phyloP scores from a whole-genome alignment of 2,797 vertebrate species.

The Prionace glauca region DNA sequence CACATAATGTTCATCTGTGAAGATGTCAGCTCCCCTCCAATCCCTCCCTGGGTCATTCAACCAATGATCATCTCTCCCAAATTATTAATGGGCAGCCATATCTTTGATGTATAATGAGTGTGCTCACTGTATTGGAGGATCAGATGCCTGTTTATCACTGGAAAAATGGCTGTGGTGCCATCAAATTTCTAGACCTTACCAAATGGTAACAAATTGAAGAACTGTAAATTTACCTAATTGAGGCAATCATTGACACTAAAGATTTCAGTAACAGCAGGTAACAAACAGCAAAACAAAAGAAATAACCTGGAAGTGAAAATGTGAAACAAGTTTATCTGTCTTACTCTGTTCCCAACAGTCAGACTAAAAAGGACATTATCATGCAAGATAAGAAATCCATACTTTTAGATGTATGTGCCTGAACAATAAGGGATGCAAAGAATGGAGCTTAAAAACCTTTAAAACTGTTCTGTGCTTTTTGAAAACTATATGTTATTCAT shows the following conservation, averaged over 20 bases:
- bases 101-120: neutral
- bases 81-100: neutral
- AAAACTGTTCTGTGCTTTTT: neutral
- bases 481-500: neutral
- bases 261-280: neutral
- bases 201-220: neutral
- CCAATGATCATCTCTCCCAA: slow-evolving; percentile 47
- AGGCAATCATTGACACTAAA: neutral
- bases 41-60: slow-evolving; percentile 52
- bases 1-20: neutral
- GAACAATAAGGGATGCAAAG: neutral
- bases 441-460: neutral
- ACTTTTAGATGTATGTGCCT: neutral
- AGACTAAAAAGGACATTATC: neutral
- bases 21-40: slow-evolving; percentile 51
- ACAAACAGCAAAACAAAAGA: neutral
- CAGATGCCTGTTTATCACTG: neutral
- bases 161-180: neutral
- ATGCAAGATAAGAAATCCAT: neutral
- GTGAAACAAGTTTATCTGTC: neutral
- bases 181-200: neutral
- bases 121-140: neutral
- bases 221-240: neutral
- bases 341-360: neutral
- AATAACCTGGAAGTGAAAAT: neutral